Conservation (phyloP, 2,113 vertebrate genomes). For the Hucho hucho region DNA sequence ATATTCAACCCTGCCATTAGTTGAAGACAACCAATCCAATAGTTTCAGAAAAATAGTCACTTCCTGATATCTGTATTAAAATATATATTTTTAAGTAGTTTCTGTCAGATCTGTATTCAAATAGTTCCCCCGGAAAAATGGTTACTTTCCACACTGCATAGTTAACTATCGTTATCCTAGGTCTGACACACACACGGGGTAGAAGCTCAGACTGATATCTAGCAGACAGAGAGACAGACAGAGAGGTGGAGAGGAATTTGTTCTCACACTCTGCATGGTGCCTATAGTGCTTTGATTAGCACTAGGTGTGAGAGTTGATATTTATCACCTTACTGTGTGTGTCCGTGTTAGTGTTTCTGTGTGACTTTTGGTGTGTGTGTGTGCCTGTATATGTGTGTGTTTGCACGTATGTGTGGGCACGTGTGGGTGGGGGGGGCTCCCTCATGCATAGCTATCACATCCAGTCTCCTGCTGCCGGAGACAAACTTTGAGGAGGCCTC, state of each 20-base stretch:
- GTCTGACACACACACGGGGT: slow-evolving; percentile 14
- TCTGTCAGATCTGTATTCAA: no score
- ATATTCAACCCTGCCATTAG: no score
- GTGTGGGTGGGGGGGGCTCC: background rate
- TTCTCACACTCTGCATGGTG: slow-evolving; percentile 9
- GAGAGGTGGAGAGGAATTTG: background rate
- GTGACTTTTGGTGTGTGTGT: background rate
- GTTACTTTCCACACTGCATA: no score
- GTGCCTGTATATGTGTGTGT: background rate
- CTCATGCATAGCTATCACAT: slow-evolving; percentile 31
- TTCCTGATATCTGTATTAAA: no score
- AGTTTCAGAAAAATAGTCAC: no score
- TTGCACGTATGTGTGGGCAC: background rate
- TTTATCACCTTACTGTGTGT: background rate
- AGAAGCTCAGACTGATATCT: slow-evolving; percentile 34
- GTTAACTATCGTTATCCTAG: no score
- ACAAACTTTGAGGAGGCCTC: slow-evolving; percentile 32
- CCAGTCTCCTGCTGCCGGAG: slow-evolving; percentile 32
- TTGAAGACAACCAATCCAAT: no score
- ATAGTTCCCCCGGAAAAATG: no score
- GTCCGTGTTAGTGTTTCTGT: background rate
- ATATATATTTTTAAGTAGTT: no score
- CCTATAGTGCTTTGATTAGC: background rate
- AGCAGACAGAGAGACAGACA: slow-evolving; percentile 1
- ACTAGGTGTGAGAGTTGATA: background rate